These are phyloP conservation scores for Nycticebus coucang DNA, from an alignment of 2,113 vertebrate species.

Conservation along the genomic window DNA sequence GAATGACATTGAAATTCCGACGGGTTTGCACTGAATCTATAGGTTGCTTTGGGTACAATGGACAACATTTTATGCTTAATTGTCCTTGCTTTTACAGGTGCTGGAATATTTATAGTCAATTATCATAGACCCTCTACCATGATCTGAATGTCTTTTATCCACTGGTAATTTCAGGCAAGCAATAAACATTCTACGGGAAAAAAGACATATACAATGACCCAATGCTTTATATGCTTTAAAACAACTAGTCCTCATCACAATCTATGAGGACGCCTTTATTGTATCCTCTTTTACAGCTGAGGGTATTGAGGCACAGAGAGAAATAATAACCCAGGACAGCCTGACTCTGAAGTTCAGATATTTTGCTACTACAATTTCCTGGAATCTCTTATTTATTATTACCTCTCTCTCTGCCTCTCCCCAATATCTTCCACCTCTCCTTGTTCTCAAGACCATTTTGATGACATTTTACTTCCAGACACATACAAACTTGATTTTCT, in stretches of 20 bases:
- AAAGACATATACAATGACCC: not conserved
- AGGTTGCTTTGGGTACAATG: not conserved
- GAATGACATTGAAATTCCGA: not conserved
- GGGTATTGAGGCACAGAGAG: not conserved
- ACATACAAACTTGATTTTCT: not conserved
- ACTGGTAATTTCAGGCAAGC: not conserved
- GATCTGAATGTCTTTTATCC: not conserved
- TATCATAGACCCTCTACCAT: not conserved
- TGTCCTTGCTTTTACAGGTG: not conserved
- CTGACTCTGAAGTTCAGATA: not conserved
- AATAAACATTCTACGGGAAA: not conserved
- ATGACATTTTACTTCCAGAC: not conserved
- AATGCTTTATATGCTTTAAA: not conserved
- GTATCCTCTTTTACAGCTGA: not conserved
- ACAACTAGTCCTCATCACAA: not conserved
- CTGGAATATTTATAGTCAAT: not conserved
- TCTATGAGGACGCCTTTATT: not conserved
- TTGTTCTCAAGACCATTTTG: not conserved
- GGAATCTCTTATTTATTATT: not conserved
- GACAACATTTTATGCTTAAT: not conserved
- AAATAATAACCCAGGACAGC: not conserved
- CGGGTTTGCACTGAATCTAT: not conserved
- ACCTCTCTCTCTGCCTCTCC: not conserved
- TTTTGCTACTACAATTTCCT: not conserved
- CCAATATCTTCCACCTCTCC: not conserved